phyloP scores from a whole-genome alignment of 2,888 invertebrate species.

The Psylliodes chrysocephalus region DNA sequence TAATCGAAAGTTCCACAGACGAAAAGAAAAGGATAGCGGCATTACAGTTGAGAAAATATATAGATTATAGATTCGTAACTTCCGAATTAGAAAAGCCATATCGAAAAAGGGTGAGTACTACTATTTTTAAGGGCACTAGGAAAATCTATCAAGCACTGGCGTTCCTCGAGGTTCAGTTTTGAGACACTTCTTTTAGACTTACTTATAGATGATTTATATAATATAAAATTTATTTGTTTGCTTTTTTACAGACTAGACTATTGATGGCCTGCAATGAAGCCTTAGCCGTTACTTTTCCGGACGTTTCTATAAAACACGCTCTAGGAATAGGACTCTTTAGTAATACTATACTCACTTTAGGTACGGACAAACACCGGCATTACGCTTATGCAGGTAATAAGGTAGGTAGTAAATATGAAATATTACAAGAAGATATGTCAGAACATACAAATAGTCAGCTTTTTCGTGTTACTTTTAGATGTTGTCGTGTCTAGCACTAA shows the following conservation, averaged over 20 bases:
- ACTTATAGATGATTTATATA: too few species aligned
- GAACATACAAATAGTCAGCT: too few species aligned
- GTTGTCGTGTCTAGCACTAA: conserved; percentile 86
- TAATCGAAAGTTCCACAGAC: conserved; percentile 72
- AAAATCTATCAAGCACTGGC: too few species aligned
- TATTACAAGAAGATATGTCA: too few species aligned
- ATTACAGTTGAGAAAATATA: conserved; percentile 73
- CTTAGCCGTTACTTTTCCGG: conserved; percentile 74
- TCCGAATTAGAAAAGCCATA: conserved; percentile 73
- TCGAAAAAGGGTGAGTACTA: conserved; percentile 71
- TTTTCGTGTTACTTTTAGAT: conserved; percentile 64
- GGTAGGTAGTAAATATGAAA: conserved; percentile 60
- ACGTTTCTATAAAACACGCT: conserved; percentile 82
- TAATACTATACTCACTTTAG: conserved; percentile 78
- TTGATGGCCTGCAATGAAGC: conserved; percentile 83
- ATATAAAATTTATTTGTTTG: background rate
- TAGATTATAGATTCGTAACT: conserved; percentile 74
- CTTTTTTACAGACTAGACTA: conserved; percentile 70
- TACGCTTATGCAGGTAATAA: conserved; percentile 78
- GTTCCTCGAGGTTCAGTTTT: too few species aligned
- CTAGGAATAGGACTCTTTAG: conserved; percentile 80
- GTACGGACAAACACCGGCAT: conserved; percentile 78
- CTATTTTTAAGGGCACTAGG: too few species aligned
- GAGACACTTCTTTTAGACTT: too few species aligned
- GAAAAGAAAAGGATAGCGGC: conserved; percentile 80